phyloP scores from a whole-genome alignment of 2,888 invertebrate genomes.

The Dexiosoma caninum region DNA sequence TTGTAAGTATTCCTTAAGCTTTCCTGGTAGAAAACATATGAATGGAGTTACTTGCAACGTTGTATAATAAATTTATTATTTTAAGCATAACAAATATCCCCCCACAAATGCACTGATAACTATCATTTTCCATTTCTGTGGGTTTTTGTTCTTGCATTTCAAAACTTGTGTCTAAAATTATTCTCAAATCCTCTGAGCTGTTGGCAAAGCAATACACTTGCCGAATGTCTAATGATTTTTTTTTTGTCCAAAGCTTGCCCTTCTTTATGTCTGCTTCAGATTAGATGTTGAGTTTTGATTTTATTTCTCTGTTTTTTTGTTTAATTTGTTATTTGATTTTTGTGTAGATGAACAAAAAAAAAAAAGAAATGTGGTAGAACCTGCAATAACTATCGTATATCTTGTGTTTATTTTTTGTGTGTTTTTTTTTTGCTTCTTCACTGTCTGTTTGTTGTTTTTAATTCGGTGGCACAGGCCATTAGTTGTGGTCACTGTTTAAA shows the following conservation, averaged over 20 bases:
- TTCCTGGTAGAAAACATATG: too few species aligned
- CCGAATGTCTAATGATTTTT: conserved; percentile 20
- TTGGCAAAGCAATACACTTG: conserved; percentile 14
- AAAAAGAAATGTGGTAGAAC: conserved; percentile 25
- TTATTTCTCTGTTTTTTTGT: conserved; percentile 3
- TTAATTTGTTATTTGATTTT: conserved; percentile 53
- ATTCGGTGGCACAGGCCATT: conserved; percentile 76
- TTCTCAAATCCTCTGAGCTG: not conserved
- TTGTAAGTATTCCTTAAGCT: too few species aligned
- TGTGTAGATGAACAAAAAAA: too few species aligned
- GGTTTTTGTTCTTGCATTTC: not conserved
- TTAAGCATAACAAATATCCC: not conserved
- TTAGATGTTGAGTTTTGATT: conserved; percentile 47
- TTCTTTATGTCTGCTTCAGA: conserved; percentile 33
- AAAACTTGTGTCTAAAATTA: conserved; percentile 42
- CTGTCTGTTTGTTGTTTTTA: conserved; percentile 45
- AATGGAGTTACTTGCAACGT: too few species aligned
- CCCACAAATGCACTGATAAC: conserved; percentile 37
- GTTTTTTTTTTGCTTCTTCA: not conserved
- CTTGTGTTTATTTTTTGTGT: too few species aligned
- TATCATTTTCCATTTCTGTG: conserved; percentile 29
- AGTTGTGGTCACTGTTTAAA: conserved; percentile 73
- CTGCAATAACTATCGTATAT: conserved; percentile 24
- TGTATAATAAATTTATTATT: too few species aligned
- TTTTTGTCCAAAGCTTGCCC: not conserved